A percentile compares a stretch with the other conserved stretches of the same genome.
These are phyloP conservation scores for Buathra laborator DNA, from an alignment of 2,888 invertebrate genomes.

Conservation along the genomic window DNA sequence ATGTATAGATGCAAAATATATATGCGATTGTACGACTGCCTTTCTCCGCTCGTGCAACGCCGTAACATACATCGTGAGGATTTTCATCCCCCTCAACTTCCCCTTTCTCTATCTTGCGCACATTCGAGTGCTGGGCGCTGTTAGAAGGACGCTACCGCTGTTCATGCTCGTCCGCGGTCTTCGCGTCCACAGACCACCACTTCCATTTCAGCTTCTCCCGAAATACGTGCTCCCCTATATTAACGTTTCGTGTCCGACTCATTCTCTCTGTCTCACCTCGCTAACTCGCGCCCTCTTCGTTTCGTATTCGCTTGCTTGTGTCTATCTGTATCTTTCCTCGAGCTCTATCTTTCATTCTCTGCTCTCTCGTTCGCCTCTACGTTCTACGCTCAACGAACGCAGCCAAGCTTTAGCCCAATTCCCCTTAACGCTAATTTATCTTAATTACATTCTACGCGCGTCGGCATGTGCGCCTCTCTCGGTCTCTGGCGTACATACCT, in stretches of 20 bases:
- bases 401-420: conserved; percentile 81
- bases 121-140: conserved; percentile 22
- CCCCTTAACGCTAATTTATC: conserved; percentile 84
- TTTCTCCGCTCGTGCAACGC: conserved; percentile 8
- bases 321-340: conserved; percentile 36
- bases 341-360: conserved; percentile 60
- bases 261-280: conserved; percentile 66
- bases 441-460: conserved; percentile 84
- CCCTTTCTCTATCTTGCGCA: conserved; percentile 37
- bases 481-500: conserved; percentile 60
- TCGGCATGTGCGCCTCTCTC: conserved; percentile 76
- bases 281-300: conserved; percentile 47
- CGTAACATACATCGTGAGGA: conserved; percentile 18
- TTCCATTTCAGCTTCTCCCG: conserved; percentile 52
- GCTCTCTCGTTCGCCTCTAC: conserved; percentile 22
- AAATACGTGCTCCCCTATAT: conserved; percentile 58
- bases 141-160: not conserved
- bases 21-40: not conserved
- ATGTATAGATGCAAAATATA: not conserved
- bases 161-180: conserved; percentile 38
- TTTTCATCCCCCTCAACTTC: conserved; percentile 51
- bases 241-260: conserved; percentile 51
- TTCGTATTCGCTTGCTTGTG: conserved; percentile 40
- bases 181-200: conserved; percentile 46
- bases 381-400: conserved; percentile 70